These are phyloP conservation scores for Druceiella hillmani DNA, from an alignment of 2,888 invertebrate species.

Conservation along the genomic window DNA sequence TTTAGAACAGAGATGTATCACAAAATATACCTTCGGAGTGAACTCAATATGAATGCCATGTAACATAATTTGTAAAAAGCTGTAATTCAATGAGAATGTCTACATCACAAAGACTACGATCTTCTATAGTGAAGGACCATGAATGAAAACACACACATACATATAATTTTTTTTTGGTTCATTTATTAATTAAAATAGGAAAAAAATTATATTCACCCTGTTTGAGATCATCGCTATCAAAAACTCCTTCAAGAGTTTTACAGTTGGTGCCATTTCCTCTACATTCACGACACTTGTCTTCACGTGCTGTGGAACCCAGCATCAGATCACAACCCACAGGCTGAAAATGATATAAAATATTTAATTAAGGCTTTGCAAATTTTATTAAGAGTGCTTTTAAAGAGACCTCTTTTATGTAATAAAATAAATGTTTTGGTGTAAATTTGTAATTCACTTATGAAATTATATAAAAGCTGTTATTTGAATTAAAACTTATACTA, in stretches of 20 bases:
- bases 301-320: slow-evolving; percentile 79
- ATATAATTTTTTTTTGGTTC: too few relatives aligned
- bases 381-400: background rate
- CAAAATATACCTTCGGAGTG: too few relatives aligned
- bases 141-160: too few relatives aligned
- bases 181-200: background rate
- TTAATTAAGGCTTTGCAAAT: background rate
- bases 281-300: slow-evolving; percentile 89
- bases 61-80: too few relatives aligned
- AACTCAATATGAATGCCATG: too few relatives aligned
- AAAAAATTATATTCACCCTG: slow-evolving; percentile 51
- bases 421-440: slow-evolving; percentile 1
- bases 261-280: slow-evolving; percentile 90
- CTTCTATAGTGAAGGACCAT: background rate
- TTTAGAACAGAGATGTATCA: too few relatives aligned
- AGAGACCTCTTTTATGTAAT: background rate
- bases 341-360: slow-evolving; percentile 39
- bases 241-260: slow-evolving; percentile 66
- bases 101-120: background rate
- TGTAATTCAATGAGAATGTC: too few relatives aligned
- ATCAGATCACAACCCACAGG: slow-evolving; percentile 93
- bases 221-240: slow-evolving; percentile 67
- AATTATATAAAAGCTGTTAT: too few relatives aligned
- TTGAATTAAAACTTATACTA: background rate
- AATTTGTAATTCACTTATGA: background rate